Evolutionary conservation across 2,888 invertebrate genomes (phyloP).

Genomic region (Idaea dimidiata): DNA sequence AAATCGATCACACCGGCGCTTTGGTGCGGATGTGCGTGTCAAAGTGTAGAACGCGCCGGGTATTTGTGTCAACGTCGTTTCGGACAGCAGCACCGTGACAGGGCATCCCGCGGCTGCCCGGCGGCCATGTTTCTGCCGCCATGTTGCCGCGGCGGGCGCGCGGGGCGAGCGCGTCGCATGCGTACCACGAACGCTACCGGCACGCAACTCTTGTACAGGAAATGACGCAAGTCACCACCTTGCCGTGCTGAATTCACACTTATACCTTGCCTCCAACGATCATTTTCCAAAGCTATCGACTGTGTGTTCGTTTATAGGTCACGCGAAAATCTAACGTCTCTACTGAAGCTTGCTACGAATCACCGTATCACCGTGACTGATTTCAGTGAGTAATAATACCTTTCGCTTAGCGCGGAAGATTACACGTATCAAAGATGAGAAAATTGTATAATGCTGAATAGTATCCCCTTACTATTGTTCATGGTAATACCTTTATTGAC

Average conservation of each 20-base stretch:
- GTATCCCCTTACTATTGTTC: conserved; percentile 27
- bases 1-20: conserved; percentile 61
- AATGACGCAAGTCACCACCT: conserved; percentile 62
- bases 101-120: conserved; percentile 78
- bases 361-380: conserved; percentile 64
- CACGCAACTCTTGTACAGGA: conserved; percentile 61
- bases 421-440: conserved; percentile 40
- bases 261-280: conserved; percentile 49
- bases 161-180: conserved; percentile 76
- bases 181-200: conserved; percentile 66
- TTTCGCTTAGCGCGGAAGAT: conserved; percentile 41
- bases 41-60: conserved; percentile 61
- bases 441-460: conserved; percentile 37
- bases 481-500: conserved; percentile 23
- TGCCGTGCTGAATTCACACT: conserved; percentile 47
- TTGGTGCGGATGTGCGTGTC: conserved; percentile 59
- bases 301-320: conserved; percentile 73
- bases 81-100: conserved; percentile 68
- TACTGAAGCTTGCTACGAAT: conserved; percentile 72
- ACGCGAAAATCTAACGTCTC: conserved; percentile 62
- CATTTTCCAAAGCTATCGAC: conserved; percentile 43
- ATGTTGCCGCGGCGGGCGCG: conserved; percentile 77
- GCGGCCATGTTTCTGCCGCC: conserved; percentile 81
- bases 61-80: conserved; percentile 68
- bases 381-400: conserved; percentile 58